phyloP scores from a whole-genome alignment of 1,140 invertebrate species.

The Dolichoris vasculosae region DNA sequence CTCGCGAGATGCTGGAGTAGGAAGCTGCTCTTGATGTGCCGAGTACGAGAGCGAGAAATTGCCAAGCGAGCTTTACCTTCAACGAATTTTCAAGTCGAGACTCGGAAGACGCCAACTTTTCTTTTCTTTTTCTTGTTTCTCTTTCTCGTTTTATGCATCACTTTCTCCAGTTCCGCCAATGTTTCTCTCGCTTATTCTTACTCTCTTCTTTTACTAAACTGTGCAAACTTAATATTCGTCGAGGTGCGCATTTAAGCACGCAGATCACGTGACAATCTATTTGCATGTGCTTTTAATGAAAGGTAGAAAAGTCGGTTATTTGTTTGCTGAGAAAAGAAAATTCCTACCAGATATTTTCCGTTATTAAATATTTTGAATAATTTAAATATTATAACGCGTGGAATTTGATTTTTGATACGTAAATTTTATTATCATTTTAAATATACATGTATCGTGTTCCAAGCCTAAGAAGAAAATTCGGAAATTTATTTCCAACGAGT shows the following conservation, averaged over 20 bases:
- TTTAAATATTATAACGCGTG: not conserved
- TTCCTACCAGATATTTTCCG: not conserved
- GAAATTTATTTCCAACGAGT: too few relatives aligned
- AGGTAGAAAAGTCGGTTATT: not conserved
- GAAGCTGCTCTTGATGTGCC: conserved; percentile 17
- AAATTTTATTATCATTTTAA: too few relatives aligned
- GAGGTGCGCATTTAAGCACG: not conserved
- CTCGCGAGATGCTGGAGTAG: not conserved
- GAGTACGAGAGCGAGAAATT: conserved; percentile 26
- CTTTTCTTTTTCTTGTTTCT: not conserved
- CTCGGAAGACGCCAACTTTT: not conserved
- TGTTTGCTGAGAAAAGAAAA: not conserved
- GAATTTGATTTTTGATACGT: not conserved
- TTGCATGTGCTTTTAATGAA: not conserved
- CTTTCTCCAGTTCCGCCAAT: not conserved
- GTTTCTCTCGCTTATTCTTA: not conserved
- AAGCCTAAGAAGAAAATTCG: too few relatives aligned
- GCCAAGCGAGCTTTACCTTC: conserved; percentile 15
- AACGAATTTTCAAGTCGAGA: conserved; percentile 42
- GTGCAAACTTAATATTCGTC: conserved; percentile 20
- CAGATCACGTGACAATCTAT: conserved; percentile 8
- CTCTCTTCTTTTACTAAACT: not conserved
- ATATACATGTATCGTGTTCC: too few relatives aligned
- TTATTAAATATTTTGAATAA: not conserved
- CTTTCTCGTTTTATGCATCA: not conserved